These are phyloP conservation scores for Galbula dea DNA, from an alignment of 2,113 vertebrate genomes.

Conservation along the genomic window DNA sequence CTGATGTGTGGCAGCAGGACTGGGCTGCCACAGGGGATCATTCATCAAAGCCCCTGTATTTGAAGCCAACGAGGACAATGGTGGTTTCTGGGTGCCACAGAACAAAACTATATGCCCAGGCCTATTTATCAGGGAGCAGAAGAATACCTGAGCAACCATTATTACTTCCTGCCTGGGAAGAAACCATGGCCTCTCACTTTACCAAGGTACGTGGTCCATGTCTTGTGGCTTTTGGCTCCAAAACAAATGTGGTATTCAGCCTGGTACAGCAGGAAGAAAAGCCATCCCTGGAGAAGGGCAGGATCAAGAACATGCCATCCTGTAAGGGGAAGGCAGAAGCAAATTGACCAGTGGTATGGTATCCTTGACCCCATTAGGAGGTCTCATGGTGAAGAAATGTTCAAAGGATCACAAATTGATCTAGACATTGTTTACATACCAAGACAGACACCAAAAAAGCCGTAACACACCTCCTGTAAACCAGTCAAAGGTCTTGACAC, in stretches of 20 bases:
- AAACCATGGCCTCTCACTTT: not conserved
- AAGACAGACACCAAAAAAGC: not conserved
- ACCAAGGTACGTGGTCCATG: not conserved
- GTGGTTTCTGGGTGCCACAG: not conserved
- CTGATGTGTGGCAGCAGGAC: accelerated
- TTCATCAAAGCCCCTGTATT: not conserved
- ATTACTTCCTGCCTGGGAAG: not conserved
- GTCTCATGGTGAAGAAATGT: not conserved
- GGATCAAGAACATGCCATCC: not conserved
- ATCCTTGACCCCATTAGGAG: not conserved
- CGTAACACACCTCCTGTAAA: not conserved
- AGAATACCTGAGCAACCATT: not conserved
- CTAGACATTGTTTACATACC: not conserved
- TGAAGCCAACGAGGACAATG: not conserved
- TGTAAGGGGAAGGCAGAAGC: not conserved
- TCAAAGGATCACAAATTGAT: not conserved
- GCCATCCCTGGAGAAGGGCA: not conserved
- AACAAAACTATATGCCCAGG: not conserved
- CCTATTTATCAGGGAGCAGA: not conserved
- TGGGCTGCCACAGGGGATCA: not conserved
- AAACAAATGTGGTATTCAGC: not conserved
- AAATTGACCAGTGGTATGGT: not conserved
- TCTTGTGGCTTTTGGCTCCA: not conserved
- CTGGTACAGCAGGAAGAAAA: not conserved
- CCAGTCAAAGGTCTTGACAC: not conserved